These are phyloP conservation scores for Epinephelus moara DNA, from an alignment of 2,113 vertebrate genomes.

Conservation along the genomic window DNA sequence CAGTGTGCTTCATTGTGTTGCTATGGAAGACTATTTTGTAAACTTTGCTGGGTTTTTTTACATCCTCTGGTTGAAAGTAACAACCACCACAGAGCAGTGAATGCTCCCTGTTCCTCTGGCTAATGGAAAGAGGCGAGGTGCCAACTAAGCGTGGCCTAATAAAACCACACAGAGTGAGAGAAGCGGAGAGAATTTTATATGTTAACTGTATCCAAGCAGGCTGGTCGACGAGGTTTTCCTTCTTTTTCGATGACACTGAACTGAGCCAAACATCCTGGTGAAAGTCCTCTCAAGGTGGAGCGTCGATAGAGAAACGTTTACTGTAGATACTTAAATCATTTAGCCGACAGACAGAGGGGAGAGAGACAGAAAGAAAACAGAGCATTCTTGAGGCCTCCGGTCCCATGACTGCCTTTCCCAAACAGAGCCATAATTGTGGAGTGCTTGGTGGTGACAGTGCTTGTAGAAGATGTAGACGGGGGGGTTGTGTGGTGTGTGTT, in stretches of 20 bases:
- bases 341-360: conserved; percentile 17
- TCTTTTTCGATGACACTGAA: background rate
- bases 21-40: conserved; percentile 64
- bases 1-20: conserved; percentile 54
- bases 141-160: conserved; percentile 63
- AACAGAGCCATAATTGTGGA: conserved; percentile 76
- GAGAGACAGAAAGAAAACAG: conserved; percentile 45
- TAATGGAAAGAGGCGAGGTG: conserved; percentile 66
- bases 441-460: conserved; percentile 75
- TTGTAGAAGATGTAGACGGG: conserved; percentile 51
- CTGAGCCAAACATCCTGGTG: no score
- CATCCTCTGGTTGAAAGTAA: conserved; percentile 53
- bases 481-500: conserved; percentile 7
- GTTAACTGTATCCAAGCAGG: conserved; percentile 22
- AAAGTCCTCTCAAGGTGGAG: conserved; percentile 15
- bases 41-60: conserved; percentile 57
- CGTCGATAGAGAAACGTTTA: background rate
- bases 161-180: conserved; percentile 60
- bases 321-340: conserved; percentile 25
- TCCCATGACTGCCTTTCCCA: conserved; percentile 69
- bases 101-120: conserved; percentile 49
- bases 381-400: conserved; percentile 36
- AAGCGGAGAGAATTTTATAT: conserved; percentile 32
- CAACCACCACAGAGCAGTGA: conserved; percentile 61
- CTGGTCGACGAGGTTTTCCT: conserved; percentile 13